Evolutionary conservation across 2,797 vertebrate genomes (phyloP), one percentile per base, ranked within the genome.

Genomic region (Taeniopygia guttata): DNA sequence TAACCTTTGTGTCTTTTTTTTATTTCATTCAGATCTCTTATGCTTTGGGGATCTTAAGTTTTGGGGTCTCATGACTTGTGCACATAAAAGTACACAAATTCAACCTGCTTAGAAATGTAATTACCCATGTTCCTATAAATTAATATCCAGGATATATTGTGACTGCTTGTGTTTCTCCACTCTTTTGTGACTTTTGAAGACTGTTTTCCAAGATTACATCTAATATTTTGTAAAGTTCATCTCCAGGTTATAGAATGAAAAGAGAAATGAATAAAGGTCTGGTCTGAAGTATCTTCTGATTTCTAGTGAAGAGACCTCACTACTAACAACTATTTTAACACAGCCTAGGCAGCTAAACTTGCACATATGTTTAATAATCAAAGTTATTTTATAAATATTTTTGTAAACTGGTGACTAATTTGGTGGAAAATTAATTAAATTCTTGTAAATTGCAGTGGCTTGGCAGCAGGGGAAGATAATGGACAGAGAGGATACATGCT

Each of bases 381-480:
- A 52, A 80, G 42, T 52, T 77, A 27, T 22, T 84, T 83, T 74
- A 25, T 11, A 45, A 59, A 58, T 68, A 5, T 45, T 91, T 79
- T 76, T 84, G 19, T 46, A 43, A 93, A 48, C 21, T 8, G 7
- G 5, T 73, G 34, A 84, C 16, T 76, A 38, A 34, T 91, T 89
- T 66, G 42, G 54, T 86, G 84, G 55, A 56, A 92, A 86, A 67
- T 70, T 88, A 89, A 84, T 94, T 94, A 87, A 67, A 86, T 93
- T 97, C 77, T 87, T 89, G 11, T 92, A 97, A 96, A 97, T 98
- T 98, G 70, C 97, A 99, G 99, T 96, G 99, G 99, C 89, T 98
- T 99, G 97, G 99, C 99, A 97, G 99, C 98, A 97, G 99, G 99
- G 98, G 99, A 99, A 98, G 99, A 99, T 98, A 99, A 99, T 97